Conservation (phyloP, 2,113 vertebrate genomes). For the Polypterus bichir region DNA sequence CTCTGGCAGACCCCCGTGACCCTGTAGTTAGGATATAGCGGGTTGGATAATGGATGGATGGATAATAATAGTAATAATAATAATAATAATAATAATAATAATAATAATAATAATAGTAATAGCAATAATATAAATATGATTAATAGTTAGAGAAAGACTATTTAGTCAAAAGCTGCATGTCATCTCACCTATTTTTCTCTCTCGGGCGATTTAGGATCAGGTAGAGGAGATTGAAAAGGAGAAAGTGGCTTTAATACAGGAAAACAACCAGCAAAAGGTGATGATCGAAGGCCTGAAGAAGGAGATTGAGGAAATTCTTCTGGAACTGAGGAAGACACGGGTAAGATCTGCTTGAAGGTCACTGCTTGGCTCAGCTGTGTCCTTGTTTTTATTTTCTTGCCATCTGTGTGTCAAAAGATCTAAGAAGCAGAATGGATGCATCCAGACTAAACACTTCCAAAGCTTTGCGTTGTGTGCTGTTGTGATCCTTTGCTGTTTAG, state of each 20-base stretch:
- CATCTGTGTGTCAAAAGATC: neutral
- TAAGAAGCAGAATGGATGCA: too few relatives aligned
- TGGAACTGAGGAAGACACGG: conserved; percentile 17
- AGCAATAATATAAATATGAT: neutral
- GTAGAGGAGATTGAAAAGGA: conserved; percentile 35
- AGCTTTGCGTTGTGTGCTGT: too few relatives aligned
- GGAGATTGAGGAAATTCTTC: conserved; percentile 22
- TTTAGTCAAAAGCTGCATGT: neutral
- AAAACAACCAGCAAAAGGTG: conserved; percentile 21
- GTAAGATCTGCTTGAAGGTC: neutral
- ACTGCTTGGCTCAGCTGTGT: conserved; percentile 18
- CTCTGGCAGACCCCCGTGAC: too few relatives aligned
- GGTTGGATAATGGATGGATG: neutral
- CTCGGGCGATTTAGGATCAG: conserved; percentile 34
- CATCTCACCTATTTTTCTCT: neutral
- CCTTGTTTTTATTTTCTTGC: conserved; percentile 21
- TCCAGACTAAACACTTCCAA: neutral
- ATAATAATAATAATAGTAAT: neutral
- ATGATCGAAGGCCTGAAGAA: conserved; percentile 28
- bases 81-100: too few relatives aligned
- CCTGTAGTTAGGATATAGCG: too few relatives aligned
- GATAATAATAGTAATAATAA: neutral
- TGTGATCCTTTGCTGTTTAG: too few relatives aligned
- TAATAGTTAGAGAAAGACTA: neutral
- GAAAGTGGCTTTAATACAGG: conserved; percentile 29